phyloP scores from a whole-genome alignment of 1,140 invertebrate species.

The Muscidifurax raptorellus region DNA sequence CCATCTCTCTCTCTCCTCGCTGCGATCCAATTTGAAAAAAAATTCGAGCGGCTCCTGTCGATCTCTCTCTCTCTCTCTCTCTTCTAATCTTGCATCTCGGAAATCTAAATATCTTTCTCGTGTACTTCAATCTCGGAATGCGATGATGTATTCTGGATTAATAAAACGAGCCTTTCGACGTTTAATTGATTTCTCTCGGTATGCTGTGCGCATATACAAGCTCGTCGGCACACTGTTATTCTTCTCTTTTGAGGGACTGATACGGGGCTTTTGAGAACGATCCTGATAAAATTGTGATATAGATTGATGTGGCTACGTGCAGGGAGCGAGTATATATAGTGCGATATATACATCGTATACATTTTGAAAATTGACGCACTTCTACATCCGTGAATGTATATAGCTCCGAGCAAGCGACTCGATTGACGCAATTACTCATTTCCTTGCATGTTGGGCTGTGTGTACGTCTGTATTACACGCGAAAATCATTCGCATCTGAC shows the following conservation, averaged over 20 bases:
- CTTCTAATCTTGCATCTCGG: slow-evolving; percentile 30
- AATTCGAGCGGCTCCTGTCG: slow-evolving; percentile 33
- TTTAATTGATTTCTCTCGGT: slow-evolving; percentile 2
- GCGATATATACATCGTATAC: background rate
- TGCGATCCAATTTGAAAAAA: slow-evolving; percentile 25
- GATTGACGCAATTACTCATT: slow-evolving; percentile 46
- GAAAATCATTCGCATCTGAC: slow-evolving; percentile 42
- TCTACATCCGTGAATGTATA: background rate
- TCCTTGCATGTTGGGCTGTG: slow-evolving; percentile 1
- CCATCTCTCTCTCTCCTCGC: slow-evolving; percentile 21
- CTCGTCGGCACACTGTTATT: too few relatives aligned
- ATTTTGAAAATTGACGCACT: background rate
- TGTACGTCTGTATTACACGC: too few relatives aligned
- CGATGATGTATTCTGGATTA: slow-evolving; percentile 12
- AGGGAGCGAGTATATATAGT: background rate
- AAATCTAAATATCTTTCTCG: slow-evolving; percentile 45
- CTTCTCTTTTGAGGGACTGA: too few relatives aligned
- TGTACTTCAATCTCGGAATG: background rate
- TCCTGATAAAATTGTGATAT: too few relatives aligned
- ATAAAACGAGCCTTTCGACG: background rate
- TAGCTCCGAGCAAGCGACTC: slow-evolving; percentile 22
- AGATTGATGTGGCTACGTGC: background rate
- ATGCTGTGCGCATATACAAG: too few relatives aligned
- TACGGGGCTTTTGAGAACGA: too few relatives aligned
- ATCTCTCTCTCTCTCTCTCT: background rate